A percentile compares a stretch with the other conserved stretches of the same genome.
Evolutionary conservation across 2,888 invertebrate species (phyloP).

Genomic region (Macrosoma leucophasiata): DNA sequence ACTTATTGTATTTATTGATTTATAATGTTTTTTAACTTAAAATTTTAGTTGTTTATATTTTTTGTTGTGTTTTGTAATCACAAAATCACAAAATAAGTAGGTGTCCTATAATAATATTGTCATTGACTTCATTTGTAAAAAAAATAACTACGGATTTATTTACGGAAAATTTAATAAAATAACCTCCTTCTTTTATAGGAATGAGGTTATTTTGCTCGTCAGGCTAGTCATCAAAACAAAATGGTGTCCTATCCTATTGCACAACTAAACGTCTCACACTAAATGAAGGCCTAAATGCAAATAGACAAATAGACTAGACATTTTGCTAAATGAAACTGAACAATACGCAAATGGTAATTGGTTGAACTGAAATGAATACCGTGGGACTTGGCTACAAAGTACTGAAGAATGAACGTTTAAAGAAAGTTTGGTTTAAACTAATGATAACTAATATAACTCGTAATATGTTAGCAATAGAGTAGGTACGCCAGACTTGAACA

Average conservation of each 20-base stretch:
- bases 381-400: slow-evolving; percentile 29
- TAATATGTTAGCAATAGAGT: slow-evolving; percentile 5
- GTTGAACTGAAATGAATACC: slow-evolving; percentile 25
- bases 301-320: slow-evolving; percentile 28
- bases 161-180: too few relatives aligned
- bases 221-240: slow-evolving; percentile 24
- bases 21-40: too few relatives aligned
- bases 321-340: slow-evolving; percentile 28
- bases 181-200: slow-evolving; percentile 25
- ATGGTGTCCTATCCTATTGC: slow-evolving; percentile 23
- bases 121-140: too few relatives aligned
- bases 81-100: too few relatives aligned
- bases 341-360: slow-evolving; percentile 29
- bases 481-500: slow-evolving; percentile 16
- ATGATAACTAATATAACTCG: slow-evolving; percentile 8
- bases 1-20: too few relatives aligned
- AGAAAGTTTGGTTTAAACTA: slow-evolving; percentile 25
- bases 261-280: too few relatives aligned
- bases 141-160: too few relatives aligned
- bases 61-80: too few relatives aligned
- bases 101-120: too few relatives aligned
- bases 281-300: slow-evolving; percentile 20
- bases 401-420: slow-evolving; percentile 22
- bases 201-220: slow-evolving; percentile 31
- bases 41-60: too few relatives aligned